Base-by-base conservation (phyloP, 2,888 invertebrate species). In the Apodemia zela region DNA sequence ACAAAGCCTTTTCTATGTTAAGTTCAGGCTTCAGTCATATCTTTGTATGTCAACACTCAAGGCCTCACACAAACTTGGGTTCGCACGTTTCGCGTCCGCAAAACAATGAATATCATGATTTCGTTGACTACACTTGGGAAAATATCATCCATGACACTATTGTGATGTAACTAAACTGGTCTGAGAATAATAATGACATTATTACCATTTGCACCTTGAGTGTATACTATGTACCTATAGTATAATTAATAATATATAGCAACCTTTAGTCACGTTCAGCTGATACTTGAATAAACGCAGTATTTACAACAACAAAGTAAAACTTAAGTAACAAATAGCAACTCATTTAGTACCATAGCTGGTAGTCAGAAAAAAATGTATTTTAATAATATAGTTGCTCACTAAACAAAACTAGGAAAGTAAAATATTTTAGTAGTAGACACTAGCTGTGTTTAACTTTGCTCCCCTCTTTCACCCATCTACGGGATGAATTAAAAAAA, bases 81-180 rank as follows among this genome's bases (percentile, higher is more conserved):
- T 57, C 57, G 57, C 57, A 57, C 57, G 57, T 57, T 57, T 29
- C n/a, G 25, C 57, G 29, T 29, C 57, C n/a, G 8, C 11, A 15
- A 57, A 57, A 57, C 57, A 57, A 57, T 57, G 57, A 57, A 57
- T 8, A 57, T 57, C 57, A 57, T 57, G 57, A 57, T 57, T 57
- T 57, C 57, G 29, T 57, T 29, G 29, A n/a, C 57, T 49, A 59
- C 59, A 63, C 62, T 47, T 63, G 59, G 62, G 62, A 63, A 63
- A 63, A 47, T 59, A 65, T 69, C 67, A 69, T 62, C 67, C 65
- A 65, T 67, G 66, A 67, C 63, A 65, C 61, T 57, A 54, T 63
- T 62, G n/a, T 68, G 67, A 72, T 70, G 68, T 71, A 69, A 69
- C 62, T 66, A 35, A 63, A 68, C 47, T 35, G 42, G 51, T 57